These are phyloP conservation scores for Cacoxenus indagator DNA, from an alignment of 2,888 invertebrate species.

Conservation along the genomic window DNA sequence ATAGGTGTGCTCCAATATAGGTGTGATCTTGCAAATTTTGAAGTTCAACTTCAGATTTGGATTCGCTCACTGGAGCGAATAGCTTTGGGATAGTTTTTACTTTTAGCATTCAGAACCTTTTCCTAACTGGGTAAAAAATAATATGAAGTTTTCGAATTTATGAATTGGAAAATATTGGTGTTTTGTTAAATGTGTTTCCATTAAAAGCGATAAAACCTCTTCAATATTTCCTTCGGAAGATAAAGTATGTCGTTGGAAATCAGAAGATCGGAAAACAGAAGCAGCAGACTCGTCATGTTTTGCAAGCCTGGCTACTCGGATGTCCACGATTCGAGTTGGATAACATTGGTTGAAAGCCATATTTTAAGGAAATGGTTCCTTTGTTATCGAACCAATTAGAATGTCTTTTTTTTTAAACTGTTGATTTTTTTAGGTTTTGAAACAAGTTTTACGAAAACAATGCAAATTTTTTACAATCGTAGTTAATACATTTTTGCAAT, in stretches of 20 bases:
- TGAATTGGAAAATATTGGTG: background rate
- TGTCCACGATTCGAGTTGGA: background rate
- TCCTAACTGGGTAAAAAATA: too few relatives aligned
- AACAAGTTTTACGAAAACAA: background rate
- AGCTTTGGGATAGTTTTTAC: too few relatives aligned
- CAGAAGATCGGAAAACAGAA: background rate
- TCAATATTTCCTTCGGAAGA: background rate
- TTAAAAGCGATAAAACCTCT: background rate
- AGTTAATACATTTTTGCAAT: background rate
- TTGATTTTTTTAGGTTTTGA: background rate
- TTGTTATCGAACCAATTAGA: background rate
- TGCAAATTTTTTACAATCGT: background rate
- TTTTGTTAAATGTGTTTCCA: background rate
- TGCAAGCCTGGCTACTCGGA: background rate
- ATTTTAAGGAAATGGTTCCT: background rate
- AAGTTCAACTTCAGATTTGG: too few relatives aligned
- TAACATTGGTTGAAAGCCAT: background rate
- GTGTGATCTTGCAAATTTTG: too few relatives aligned
- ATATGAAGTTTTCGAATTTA: too few relatives aligned
- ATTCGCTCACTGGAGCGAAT: too few relatives aligned
- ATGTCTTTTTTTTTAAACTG: background rate
- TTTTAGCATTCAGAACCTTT: too few relatives aligned
- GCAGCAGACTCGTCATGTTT: background rate
- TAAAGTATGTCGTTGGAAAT: background rate
- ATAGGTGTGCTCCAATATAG: too few relatives aligned